Evolutionary conservation across 1,140 invertebrate species (phyloP), one percentile per base, ranked within the genome.

Genomic region (Acyrthosiphon pisum): DNA sequence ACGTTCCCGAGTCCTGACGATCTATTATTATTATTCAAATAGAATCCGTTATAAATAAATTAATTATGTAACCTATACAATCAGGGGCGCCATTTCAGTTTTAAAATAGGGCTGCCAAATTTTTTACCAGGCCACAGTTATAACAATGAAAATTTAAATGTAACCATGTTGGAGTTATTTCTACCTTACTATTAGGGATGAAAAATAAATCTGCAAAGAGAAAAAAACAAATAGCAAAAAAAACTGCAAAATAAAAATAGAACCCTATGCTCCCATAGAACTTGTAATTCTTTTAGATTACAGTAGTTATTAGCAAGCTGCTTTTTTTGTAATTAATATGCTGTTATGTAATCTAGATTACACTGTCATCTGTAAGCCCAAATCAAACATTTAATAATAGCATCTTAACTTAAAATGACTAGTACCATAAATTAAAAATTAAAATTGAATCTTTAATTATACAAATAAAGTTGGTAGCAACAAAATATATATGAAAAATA

Each of bases 301-400:
- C 37, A 83, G 81, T 83, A 83, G 81, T 83, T 41, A 83, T 83
- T 22, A 83, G 81, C 18, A 83, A 83, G 56, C 23, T 60, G 22
- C 56, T 26, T 60, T 60, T 50, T 60, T 60, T 60, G 56, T 60
- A 60, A 9, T 60, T 60, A 8, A 26, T 60, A 60, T 60, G 23
- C 56, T 37, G 20, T 83, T 83, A 83, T 83, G 37, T 23, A 83
- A 83, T 83, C 35, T 83, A 83, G 81, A 83, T 83, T 83, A 83
- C 35, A 83, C 81, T 37, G 76, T 81, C 76, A 81, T 81, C n/a
- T 41, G 23, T 41, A 41, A 41, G 6, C 20, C 35, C 20, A 41
- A 41, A 4, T 37, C 37, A 37, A 83, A 83, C 37, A 83, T 83
- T 83, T 37, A 41, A 37, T 83, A 41, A 41, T 83, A 18, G 7